phyloP scores from a whole-genome alignment of 2,888 invertebrate genomes.

The Aphodius granarius region DNA sequence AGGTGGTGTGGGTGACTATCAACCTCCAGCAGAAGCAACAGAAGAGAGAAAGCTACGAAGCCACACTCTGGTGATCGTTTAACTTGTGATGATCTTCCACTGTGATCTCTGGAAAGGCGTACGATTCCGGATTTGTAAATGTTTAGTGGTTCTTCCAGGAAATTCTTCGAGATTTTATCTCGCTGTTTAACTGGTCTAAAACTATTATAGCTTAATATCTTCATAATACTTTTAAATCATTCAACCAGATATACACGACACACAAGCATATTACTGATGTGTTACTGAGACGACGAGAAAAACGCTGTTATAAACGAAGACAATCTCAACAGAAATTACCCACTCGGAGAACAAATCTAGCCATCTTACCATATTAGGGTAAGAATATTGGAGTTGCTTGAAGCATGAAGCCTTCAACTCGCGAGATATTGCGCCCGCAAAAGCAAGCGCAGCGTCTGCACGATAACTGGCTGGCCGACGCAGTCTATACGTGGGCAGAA shows the following conservation, averaged over 20 bases:
- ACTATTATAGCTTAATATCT: no score
- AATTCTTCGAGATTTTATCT: no score
- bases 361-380: neutral
- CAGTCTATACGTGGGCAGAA: neutral
- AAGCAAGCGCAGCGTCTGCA: neutral
- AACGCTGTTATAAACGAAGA: neutral
- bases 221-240: no score
- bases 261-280: no score
- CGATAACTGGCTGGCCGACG: neutral
- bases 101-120: no score
- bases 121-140: no score
- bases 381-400: neutral
- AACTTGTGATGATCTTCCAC: neutral
- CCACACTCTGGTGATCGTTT: neutral
- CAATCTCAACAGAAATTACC: neutral
- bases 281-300: no score
- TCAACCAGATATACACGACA: no score
- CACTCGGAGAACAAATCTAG: neutral
- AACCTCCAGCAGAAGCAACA: neutral
- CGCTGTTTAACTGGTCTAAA: no score
- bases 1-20: neutral
- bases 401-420: neutral
- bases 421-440: neutral
- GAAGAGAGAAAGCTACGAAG: neutral
- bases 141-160: no score